phyloP scores from a whole-genome alignment of 2,797 vertebrate species.

The Silurus lanzhouensis region DNA sequence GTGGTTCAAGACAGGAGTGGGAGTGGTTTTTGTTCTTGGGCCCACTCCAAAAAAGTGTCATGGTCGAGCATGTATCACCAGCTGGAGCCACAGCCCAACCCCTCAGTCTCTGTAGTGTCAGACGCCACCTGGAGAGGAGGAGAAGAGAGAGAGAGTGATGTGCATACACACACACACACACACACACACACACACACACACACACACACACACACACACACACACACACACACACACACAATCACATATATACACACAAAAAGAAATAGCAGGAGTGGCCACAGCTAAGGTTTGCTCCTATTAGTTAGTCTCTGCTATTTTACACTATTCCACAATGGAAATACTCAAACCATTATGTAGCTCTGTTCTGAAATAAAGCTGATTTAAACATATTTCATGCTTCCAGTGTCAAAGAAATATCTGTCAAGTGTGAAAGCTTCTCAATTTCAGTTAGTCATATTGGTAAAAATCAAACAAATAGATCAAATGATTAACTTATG shows the following conservation, averaged over 20 bases:
- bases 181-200: conserved; percentile 4
- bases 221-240: conserved; percentile 2
- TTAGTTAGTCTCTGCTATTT: conserved; percentile 15
- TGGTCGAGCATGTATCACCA: conserved; percentile 43
- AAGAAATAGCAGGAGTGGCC: conserved; percentile 24
- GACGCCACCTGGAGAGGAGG: conserved; percentile 54
- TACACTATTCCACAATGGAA: background rate
- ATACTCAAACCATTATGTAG: background rate
- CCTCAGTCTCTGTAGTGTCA: conserved; percentile 51
- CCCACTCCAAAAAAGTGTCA: conserved; percentile 56
- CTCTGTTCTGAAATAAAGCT: background rate
- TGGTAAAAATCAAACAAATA: conserved; percentile 26
- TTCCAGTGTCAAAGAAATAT: conserved; percentile 20
- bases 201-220: background rate
- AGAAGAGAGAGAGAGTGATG: conserved; percentile 14
- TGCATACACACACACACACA: background rate
- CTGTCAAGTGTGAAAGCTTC: conserved; percentile 34
- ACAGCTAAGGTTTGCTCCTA: conserved; percentile 20
- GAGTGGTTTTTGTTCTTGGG: conserved; percentile 48
- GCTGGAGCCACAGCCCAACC: conserved; percentile 46
- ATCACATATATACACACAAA: background rate
- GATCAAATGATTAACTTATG: conserved; percentile 26
- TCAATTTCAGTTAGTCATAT: conserved; percentile 39
- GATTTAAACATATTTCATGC: conserved; percentile 18
- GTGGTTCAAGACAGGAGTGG: conserved; percentile 21